Evolutionary conservation across 1,140 invertebrate species (phyloP), one percentile per base, ranked within the genome.

Genomic region (Venustaconcha ellipsiformis): DNA sequence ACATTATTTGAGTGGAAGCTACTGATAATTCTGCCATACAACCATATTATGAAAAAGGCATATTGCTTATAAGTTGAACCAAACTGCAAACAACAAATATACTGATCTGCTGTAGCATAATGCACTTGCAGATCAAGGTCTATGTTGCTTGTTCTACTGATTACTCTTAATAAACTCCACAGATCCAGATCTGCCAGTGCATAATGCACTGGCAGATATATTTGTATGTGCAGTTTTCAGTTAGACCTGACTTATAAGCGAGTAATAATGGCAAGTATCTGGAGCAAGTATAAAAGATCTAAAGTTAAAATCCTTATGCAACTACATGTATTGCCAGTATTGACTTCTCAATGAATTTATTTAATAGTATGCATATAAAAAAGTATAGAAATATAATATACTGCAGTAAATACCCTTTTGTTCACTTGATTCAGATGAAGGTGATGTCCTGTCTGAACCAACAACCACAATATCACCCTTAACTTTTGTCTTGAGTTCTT

Each of bases 401-500:
- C 6, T 18, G 20, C 20, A 57, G 20, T 11, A 57, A 64, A 59
- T 79, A 86, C 85, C 87, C 80, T 88, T 88, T 63, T 74, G 81
- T 14, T 72, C 83, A 75, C 82, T 86, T 15, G 85, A 82, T 14
- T 86, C 86, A 56, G 86, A 83, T 1, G 82, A 80, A n/a, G 88
- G 84, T 48, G 85, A 84, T 26, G 77, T 80, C 20, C 79, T 80
- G 57, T 85, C 84, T 59, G 79, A 78, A 15, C 87, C 88, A 37
- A 89, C 87, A 0, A 88, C 81, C 18, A 88, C 84, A 71, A 88
- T 81, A 73, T 89, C 88, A 63, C 86, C 86, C 71, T 84, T 88
- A 23, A 84, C 81, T 67, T 82, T 87, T 23, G 84, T 87, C 72
- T 82, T 83, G 48, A 88, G 30, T 62, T 83, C 65, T 63, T 67